Evolutionary conservation across 2,888 invertebrate genomes (phyloP), one percentile per base, ranked within the genome.

Genomic region (Andrena haemorrhoa): DNA sequence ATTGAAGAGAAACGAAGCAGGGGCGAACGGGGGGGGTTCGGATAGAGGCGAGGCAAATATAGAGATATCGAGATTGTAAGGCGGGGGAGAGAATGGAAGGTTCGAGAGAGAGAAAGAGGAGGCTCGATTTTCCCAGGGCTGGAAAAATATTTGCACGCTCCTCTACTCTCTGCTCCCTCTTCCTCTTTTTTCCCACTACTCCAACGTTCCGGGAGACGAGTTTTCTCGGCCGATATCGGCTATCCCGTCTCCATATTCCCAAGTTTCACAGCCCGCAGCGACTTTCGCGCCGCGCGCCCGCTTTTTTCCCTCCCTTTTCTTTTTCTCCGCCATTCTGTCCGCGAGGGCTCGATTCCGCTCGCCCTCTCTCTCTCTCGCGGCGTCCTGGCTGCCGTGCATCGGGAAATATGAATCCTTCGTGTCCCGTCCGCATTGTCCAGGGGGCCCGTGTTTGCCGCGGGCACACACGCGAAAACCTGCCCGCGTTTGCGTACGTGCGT

Each of bases 391-490:
- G 68, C 26, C 74, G 78, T 69, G 80, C 88, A 88, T 85, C 86
- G 75, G 79, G 79, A 84, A 87, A 89, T 89, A 89, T 87, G 89
- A 89, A 89, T 89, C 82, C 89, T 89, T 84, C 84, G 84, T 26
- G 56, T 79, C 73, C 69, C 75, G 82, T 75, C 74, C 60, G 86
- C 88, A 84, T 87, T 87, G 85, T 88, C 87, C 81, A n/a, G 12
- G 82, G 75, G 82, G 82, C 61, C 83, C 35, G 65, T 84, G 80
- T 84, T 84, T 83, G 84, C 83, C 58, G 65, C 73, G 51, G 56
- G 73, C 84, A 80, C 75, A 83, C 71, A 76, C 58, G 82, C 72
- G 72, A 75, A 66, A 69, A 58, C 78, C 53, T 64, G 66, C 65
- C 7, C 60, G 71, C 68, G 73, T 61, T 53, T 60, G 70, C 61